These are phyloP conservation scores for Apogon hyalosoma DNA, from an alignment of 2,797 vertebrate genomes.

Conservation along the genomic window DNA sequence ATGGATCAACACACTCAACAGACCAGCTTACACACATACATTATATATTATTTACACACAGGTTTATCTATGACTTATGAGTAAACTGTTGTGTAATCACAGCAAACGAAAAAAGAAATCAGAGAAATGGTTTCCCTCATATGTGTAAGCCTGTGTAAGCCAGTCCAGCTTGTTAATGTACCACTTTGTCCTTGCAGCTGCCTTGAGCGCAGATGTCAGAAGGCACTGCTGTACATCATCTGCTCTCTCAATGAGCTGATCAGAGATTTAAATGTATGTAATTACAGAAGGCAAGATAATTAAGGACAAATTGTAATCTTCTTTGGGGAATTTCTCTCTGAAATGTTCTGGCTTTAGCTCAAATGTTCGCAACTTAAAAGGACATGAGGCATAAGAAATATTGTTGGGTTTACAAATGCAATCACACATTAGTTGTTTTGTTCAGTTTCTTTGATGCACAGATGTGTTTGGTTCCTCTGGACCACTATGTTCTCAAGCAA, in stretches of 20 bases:
- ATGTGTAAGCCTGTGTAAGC: conserved; percentile 33
- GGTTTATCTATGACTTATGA: conserved; percentile 38
- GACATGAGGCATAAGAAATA: conserved; percentile 51
- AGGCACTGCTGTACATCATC: conserved; percentile 35
- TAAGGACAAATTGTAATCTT: conserved; percentile 67
- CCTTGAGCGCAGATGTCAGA: conserved; percentile 48
- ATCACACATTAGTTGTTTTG: conserved; percentile 54
- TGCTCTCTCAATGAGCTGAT: conserved; percentile 55
- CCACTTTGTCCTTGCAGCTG: conserved; percentile 49
- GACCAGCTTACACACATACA: conserved; percentile 29
- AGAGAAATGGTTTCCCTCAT: conserved; percentile 22
- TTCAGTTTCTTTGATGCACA: conserved; percentile 52
- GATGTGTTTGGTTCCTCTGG: conserved; percentile 65
- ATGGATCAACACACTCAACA: conserved; percentile 46
- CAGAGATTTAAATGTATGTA: conserved; percentile 69
- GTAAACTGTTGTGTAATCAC: conserved; percentile 41
- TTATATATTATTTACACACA: conserved; percentile 54
- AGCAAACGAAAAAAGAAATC: conserved; percentile 3
- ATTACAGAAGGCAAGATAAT: conserved; percentile 67
- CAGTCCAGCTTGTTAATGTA: conserved; percentile 30
- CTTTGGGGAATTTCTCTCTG: conserved; percentile 56
- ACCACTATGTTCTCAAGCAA: conserved; percentile 60
- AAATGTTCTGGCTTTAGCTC: conserved; percentile 59
- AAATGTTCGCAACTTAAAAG: conserved; percentile 59
- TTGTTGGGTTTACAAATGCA: conserved; percentile 50